Base-by-base conservation (phyloP, 2,888 invertebrate species). In the Trissolcus brochymenae region DNA sequence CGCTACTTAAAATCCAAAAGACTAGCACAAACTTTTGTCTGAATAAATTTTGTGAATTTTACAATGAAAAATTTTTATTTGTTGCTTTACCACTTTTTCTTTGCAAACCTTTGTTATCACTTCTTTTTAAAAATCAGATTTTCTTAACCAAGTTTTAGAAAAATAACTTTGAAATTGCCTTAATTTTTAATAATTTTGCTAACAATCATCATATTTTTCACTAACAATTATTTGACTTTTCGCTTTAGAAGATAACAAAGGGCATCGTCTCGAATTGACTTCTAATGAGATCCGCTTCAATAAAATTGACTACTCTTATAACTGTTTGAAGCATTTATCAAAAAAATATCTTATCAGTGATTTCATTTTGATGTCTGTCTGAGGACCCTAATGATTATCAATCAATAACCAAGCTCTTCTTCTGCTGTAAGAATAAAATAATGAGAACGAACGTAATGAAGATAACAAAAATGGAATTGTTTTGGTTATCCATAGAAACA, bases 261-360 rank as follows among this genome's bases (percentile, higher is more conserved):
- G n/a, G 53, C 50, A 70, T 40, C 51, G n/a, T 51, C 21, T 56
- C 40, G 17, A 70, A 51, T 14, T 14, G 46, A 64, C 43, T 62
- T 49, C 64, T 64, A 62, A 71, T 64, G 62, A 62, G 56, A 53
- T 62, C 43, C 25, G 41, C 55, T 61, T 9, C 2, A 53, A 35
- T 19, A 35, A 43, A 16, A 60, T 51, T 14, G 43, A 62, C 21
- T 19, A 60, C 29, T 21, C n/a, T 61, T 49, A 50, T 40, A 61
- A 68, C 46, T 54, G 49, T 61, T 55, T 29, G 46, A 60, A 41
- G 41, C 13, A 29, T 59, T 61, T 6, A 21, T 49, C 29, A n/a
- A 13, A 49, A 50, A 46, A 35, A 46, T 25, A 70, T 70, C 61
- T 60, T 50, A 25, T 17, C 29, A 6, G 13, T 16, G 19, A 71